A percentile compares a stretch with the other conserved stretches of the same genome.
Conservation (phyloP, 2,888 invertebrate species). For the Ichneumoninae sp. region DNA sequence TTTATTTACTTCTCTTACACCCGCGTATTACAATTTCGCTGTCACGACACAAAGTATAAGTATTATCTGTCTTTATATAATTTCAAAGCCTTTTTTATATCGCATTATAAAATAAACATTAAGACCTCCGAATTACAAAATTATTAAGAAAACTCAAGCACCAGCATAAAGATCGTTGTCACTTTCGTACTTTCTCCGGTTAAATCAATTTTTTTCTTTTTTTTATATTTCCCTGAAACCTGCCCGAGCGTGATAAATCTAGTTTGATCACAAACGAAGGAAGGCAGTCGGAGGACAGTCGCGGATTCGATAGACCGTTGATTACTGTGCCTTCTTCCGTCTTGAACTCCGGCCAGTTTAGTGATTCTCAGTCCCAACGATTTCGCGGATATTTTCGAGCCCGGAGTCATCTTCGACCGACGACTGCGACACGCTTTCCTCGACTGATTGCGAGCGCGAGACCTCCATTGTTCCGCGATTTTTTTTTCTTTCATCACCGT, state of each 20-base stretch:
- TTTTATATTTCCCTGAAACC: not conserved
- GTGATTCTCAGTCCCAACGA: not conserved
- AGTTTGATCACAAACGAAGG: slow-evolving; percentile 28
- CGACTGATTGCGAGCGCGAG: slow-evolving; percentile 60
- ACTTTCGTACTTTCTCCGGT: not conserved
- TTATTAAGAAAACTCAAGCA: not conserved
- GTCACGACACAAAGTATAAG: not conserved
- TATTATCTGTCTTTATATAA: slow-evolving; percentile 6
- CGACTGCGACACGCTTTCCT: slow-evolving; percentile 34
- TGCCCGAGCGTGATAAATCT: slow-evolving; percentile 38
- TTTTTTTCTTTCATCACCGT: slow-evolving; percentile 51
- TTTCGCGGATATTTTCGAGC: slow-evolving; percentile 42
- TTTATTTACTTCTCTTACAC: not conserved
- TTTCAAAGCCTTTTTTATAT: not conserved
- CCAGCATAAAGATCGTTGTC: not conserved
- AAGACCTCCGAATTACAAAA: too few species aligned
- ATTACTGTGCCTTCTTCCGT: slow-evolving; percentile 57
- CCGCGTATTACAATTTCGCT: not conserved
- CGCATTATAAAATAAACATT: slow-evolving; percentile 1
- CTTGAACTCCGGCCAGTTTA: slow-evolving; percentile 45
- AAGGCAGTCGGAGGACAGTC: slow-evolving; percentile 26
- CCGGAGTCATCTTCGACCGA: slow-evolving; percentile 20
- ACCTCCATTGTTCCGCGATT: slow-evolving; percentile 58
- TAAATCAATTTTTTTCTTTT: not conserved
- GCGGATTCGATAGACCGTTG: slow-evolving; percentile 50